Evolutionary conservation across 2,113 vertebrate species (phyloP).

Genomic region (Ciconia boyciana): DNA sequence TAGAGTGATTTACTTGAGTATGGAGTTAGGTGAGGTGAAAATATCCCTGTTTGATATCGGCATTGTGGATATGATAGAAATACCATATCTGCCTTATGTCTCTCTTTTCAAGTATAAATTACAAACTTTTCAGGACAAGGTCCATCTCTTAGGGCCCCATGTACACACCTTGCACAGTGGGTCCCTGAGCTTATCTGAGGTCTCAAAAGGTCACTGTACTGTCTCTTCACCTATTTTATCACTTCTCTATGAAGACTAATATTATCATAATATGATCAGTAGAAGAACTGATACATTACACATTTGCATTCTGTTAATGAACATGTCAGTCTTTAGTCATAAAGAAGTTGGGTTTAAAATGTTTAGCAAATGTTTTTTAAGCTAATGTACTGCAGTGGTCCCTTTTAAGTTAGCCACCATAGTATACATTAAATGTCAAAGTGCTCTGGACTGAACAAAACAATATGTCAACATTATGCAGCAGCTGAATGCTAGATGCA

Average conservation of each 20-base stretch:
- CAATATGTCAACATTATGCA: not conserved
- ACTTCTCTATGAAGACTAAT: not conserved
- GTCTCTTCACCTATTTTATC: not conserved
- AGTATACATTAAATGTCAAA: constrained; percentile 18
- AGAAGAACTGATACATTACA: not conserved
- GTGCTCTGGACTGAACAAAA: constrained; percentile 30
- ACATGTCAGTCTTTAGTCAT: not conserved
- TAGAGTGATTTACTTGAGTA: not conserved
- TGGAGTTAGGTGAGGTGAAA: not conserved
- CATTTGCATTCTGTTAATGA: constrained; percentile 5
- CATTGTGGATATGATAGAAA: not conserved
- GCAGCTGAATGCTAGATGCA: constrained; percentile 13
- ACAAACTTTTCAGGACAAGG: not conserved
- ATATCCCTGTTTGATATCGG: not conserved
- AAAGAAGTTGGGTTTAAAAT: constrained; percentile 10
- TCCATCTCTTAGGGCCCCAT: not conserved
- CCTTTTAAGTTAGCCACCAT: not conserved
- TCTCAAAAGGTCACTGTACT: not conserved
- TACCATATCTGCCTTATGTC: not conserved
- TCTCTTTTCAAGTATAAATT: not conserved
- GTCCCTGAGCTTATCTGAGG: not conserved
- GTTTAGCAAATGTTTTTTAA: constrained; percentile 11
- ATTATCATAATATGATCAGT: not conserved
- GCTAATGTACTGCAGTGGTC: not conserved
- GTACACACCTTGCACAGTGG: not conserved